These are phyloP conservation scores for Phrynocephalus guinanensis DNA, from an alignment of 2,797 vertebrate species.

Conservation along the genomic window DNA sequence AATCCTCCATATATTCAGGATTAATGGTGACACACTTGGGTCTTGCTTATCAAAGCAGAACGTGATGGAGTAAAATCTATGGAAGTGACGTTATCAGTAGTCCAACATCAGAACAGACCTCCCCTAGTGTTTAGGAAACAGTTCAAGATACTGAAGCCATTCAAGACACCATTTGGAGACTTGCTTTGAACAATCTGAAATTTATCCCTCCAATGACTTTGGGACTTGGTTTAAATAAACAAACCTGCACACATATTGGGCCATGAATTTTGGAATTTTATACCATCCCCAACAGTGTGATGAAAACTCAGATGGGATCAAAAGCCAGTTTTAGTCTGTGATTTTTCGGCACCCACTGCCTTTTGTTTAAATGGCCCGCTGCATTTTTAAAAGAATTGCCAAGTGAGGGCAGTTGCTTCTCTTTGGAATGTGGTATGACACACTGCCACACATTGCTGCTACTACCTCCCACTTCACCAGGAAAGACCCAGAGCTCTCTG, in stretches of 20 bases:
- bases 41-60: neutral
- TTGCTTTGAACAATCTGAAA: no score
- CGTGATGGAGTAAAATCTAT: neutral
- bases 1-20: no score
- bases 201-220: no score
- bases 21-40: no score
- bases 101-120: neutral
- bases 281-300: neutral
- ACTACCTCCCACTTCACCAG: neutral
- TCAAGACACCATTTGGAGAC: no score
- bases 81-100: neutral
- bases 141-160: neutral
- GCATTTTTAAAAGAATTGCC: neutral
- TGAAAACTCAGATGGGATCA: neutral
- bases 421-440: neutral
- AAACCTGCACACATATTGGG: no score
- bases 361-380: neutral
- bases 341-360: no score
- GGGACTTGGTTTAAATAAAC: no score
- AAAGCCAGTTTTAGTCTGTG: no score
- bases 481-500: neutral
- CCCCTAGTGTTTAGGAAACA: neutral
- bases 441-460: neutral
- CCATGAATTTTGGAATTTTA: no score
- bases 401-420: neutral